Base-by-base conservation (phyloP, 2,888 invertebrate genomes). In the Mesoligia furuncula region DNA sequence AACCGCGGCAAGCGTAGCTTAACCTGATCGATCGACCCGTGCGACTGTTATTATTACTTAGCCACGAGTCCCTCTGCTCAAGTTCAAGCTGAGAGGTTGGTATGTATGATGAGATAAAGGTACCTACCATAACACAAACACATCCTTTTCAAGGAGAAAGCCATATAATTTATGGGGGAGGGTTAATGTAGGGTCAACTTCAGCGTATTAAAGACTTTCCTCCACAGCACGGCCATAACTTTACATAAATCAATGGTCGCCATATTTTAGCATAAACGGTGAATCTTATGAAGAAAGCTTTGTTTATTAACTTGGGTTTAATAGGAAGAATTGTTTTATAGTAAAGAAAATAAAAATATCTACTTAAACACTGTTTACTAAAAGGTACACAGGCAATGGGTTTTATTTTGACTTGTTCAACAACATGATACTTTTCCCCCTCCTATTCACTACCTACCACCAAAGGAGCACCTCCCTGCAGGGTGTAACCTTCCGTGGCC, bases 101-200 rank as follows among this genome's bases (percentile, higher is more conserved):
- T 45, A 45, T 45, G 15, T 48, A 17, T 48, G 48, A 48, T 48
- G 17, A 48, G 48, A 48, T 48, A 48, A 48, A 48, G 5, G 48
- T 48, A 17, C 17, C 6, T 48, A 48, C 48, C 48, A 17, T 48
- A 48, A 17, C 48, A 48, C 6, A 48, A 48, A 59, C 24, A 45
- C 59, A 51, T 77, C 73, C 83, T 72, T 54, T 48, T 74, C 9
- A 54, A 66, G 48, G 42, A 83, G 83, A 83, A 80, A 83, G 84
- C 62, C 39, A 73, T 59, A 51, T 75, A 57, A 80, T 66, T 51
- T 24, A 73, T 75, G 17, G 51, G 11, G 1, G n/a, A 66, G 17
- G 36, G 39, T 54, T 45, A 48, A 66, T 75, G 80, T 83, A 62
- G 42, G 79, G 82, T 73, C 61, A 82, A 82, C 69, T 54, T 73